Base-by-base conservation (phyloP, 2,797 vertebrate species). In the Antennarius maculatus region DNA sequence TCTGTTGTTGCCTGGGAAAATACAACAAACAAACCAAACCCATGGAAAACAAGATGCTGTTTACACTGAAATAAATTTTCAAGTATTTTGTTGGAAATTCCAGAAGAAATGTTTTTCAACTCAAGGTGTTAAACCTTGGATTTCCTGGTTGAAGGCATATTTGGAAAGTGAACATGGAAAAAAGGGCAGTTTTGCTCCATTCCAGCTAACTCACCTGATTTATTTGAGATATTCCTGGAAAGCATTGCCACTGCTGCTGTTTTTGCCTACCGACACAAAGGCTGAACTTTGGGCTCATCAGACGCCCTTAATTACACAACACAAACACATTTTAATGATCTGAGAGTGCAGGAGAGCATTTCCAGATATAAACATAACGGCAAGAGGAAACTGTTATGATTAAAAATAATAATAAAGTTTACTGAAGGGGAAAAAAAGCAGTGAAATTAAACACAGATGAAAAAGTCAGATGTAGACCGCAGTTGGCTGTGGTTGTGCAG, bases 201-300 rank as follows among this genome's bases (percentile, higher is more conserved):
- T 87, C 31, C 68, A 52, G 83, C 88, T 67, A 87, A 92, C 89
- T 91, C 86, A 93, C 90, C 90, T 92, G 92, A 92, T 92, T 92
- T 92, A 91, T 92, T 88, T 92, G 85, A 91, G 87, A 89, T 91
- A 89, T 91, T 92, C 91, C 91, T 93, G 92, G 88, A 93, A 92
- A 74, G 74, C 75, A 61, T 73, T 82, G 84, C 89, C 88, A 79
- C 80, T 67, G 73, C 83, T 54, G 66, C 83, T 71, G 83, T 78
- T 76, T 87, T 61, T 67, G 52, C 73, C 67, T 86, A 57, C 82
- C 80, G 78, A 85, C 73, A 27, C 76, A 9, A 80, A 71, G 70
- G 65, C 68, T 66, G 77, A 64, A 79, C 72, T 12, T 18, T 58
- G 23, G 76, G 61, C 73, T 79, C 65, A 68, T 77, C 82, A 76